Evolutionary conservation across 2,888 invertebrate genomes (phyloP).

Genomic region (Oscheius sp.): DNA sequence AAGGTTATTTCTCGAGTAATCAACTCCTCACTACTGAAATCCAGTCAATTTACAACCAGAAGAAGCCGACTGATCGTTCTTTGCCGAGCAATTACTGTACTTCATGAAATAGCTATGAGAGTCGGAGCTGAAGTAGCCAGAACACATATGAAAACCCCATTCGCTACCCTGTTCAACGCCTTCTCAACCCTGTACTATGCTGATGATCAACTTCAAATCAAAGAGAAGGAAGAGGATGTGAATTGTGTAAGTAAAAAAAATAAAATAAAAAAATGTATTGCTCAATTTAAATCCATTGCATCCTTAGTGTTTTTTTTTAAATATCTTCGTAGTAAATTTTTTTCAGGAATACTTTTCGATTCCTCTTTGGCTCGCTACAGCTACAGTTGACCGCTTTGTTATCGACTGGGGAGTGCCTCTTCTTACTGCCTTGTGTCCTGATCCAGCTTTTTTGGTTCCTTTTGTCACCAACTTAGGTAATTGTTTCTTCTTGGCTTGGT

Average conservation of each 20-base stretch:
- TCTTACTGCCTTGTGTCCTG: conserved; percentile 51
- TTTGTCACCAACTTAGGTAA: conserved; percentile 40
- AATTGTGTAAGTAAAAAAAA: background rate
- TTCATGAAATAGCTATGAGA: conserved; percentile 74
- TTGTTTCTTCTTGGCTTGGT: background rate
- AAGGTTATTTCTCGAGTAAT: conserved; percentile 78
- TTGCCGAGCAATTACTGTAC: conserved; percentile 38
- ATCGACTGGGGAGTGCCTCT: conserved; percentile 55
- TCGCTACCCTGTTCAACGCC: conserved; percentile 60
- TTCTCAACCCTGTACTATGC: conserved; percentile 52
- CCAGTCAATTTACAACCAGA: conserved; percentile 40
- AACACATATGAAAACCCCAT: conserved; percentile 53
- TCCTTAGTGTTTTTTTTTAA: background rate
- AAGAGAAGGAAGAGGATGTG: background rate
- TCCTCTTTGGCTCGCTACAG: conserved; percentile 46
- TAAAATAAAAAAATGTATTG: too few relatives aligned
- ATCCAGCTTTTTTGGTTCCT: conserved; percentile 51
- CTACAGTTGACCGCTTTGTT: conserved; percentile 46
- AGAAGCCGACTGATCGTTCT: conserved; percentile 40
- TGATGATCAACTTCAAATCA: conserved; percentile 42
- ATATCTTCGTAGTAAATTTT: too few relatives aligned
- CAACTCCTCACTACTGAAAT: conserved; percentile 31
- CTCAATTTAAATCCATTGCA: background rate
- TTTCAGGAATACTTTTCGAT: conserved; percentile 41
- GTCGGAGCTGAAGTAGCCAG: conserved; percentile 74